phyloP scores from a whole-genome alignment of 2,113 vertebrate genomes.

The Ondatra zibethicus region DNA sequence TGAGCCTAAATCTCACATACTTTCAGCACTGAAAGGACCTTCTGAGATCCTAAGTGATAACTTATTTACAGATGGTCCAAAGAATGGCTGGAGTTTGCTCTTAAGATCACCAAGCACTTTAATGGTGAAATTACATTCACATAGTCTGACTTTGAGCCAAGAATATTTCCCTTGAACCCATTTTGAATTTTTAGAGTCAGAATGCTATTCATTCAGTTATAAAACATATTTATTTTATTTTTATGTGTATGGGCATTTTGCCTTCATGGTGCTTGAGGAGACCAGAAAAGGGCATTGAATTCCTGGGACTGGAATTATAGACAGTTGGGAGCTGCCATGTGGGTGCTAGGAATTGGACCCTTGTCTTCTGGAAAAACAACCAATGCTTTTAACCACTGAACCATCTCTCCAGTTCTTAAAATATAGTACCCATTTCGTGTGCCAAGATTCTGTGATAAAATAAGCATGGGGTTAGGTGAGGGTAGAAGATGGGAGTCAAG shows the following conservation, averaged over 20 bases:
- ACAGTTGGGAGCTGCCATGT: neutral
- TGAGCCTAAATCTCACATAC: neutral
- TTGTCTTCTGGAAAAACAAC: neutral
- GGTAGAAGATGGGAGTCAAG: neutral
- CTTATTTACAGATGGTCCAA: neutral
- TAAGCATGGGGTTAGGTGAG: neutral
- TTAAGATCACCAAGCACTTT: neutral
- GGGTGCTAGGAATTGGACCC: neutral
- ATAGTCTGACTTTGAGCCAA: neutral
- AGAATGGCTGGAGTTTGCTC: neutral
- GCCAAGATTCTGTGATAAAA: conserved; percentile 52
- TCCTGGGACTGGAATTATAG: neutral
- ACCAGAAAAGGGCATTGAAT: neutral
- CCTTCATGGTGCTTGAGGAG: neutral
- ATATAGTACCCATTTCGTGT: neutral
- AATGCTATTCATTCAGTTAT: conserved; percentile 31
- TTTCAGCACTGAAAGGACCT: neutral
- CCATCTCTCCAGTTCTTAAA: neutral
- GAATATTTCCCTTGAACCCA: neutral
- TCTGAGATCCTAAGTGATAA: conserved; percentile 17
- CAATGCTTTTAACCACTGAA: neutral
- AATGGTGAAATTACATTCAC: neutral
- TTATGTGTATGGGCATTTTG: neutral
- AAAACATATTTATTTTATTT: neutral
- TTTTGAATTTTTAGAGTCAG: conserved; percentile 45